A percentile compares a stretch with the other conserved stretches of the same genome.
Conservation (phyloP, 2,888 invertebrate species). For the Lycocerus yunnanus region DNA sequence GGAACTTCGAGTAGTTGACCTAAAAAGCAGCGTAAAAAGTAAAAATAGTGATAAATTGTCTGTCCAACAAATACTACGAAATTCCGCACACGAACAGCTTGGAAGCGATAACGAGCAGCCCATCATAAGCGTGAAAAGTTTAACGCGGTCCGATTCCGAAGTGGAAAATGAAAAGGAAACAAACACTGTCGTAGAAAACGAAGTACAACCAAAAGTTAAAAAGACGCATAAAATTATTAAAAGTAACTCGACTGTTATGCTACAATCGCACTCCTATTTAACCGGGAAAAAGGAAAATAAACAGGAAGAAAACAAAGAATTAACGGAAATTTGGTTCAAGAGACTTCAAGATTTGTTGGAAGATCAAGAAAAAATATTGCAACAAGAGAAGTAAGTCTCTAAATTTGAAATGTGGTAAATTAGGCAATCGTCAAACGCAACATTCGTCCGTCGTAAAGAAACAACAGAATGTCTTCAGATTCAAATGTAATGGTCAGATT, state of each 20-base stretch:
- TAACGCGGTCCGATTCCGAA: not conserved
- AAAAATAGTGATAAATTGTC: slow-evolving; percentile 14
- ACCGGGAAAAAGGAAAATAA: slow-evolving; percentile 43
- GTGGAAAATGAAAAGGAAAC: not conserved
- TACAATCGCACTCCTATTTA: slow-evolving; percentile 54
- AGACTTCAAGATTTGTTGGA: slow-evolving; percentile 62
- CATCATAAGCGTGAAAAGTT: slow-evolving; percentile 19
- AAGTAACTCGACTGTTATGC: slow-evolving; percentile 50
- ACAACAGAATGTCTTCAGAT: no score
- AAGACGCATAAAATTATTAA: slow-evolving; percentile 44
- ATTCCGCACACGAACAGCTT: not conserved
- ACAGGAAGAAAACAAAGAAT: slow-evolving; percentile 47
- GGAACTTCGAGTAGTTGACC: slow-evolving; percentile 1
- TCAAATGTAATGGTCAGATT: no score
- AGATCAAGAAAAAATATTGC: slow-evolving; percentile 62
- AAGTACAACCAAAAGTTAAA: not conserved
- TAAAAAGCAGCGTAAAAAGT: not conserved
- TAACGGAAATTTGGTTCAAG: slow-evolving; percentile 60
- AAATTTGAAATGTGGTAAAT: no score
- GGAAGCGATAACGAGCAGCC: not conserved
- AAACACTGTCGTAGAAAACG: not conserved
- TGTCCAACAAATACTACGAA: slow-evolving; percentile 23
- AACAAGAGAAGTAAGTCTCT: slow-evolving; percentile 63
- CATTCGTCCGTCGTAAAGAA: no score
- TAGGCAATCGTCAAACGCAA: no score